A percentile compares a stretch with the other conserved stretches of the same genome.
These are phyloP conservation scores for Heterochromis multidens DNA, from an alignment of 2,113 vertebrate species.

Conservation along the genomic window DNA sequence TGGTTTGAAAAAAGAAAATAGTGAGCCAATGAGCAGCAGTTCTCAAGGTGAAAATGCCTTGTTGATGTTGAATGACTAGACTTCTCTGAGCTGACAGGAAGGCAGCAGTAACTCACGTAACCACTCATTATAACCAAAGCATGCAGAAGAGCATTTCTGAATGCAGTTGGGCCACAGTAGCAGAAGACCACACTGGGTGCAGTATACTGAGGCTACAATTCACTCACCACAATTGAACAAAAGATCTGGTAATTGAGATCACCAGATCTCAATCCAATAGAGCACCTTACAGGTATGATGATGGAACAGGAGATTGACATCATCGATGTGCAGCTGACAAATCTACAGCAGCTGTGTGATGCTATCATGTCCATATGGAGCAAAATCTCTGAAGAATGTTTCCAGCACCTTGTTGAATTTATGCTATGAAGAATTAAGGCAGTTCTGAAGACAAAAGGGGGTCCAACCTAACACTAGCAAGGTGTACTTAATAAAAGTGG, in stretches of 20 bases:
- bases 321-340: too few species aligned
- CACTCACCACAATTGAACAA: not conserved
- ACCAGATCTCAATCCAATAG: too few species aligned
- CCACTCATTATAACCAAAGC: not conserved
- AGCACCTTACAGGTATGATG: too few species aligned
- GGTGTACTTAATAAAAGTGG: too few species aligned
- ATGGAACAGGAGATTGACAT: too few species aligned
- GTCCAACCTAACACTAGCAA: too few species aligned
- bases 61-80: not conserved
- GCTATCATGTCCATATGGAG: too few species aligned
- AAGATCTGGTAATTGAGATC: not conserved
- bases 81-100: not conserved
- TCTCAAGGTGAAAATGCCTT: not conserved
- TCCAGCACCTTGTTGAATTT: too few species aligned
- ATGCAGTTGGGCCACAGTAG: not conserved
- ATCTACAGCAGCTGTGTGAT: too few species aligned
- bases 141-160: not conserved
- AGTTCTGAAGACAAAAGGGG: too few species aligned
- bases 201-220: not conserved
- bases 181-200: not conserved
- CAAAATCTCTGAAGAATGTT: too few species aligned
- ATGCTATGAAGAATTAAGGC: too few species aligned
- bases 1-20: not conserved
- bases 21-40: not conserved
- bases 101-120: not conserved